Conservation (phyloP, 2,888 invertebrate genomes). For the Drymonia ruficornis region DNA sequence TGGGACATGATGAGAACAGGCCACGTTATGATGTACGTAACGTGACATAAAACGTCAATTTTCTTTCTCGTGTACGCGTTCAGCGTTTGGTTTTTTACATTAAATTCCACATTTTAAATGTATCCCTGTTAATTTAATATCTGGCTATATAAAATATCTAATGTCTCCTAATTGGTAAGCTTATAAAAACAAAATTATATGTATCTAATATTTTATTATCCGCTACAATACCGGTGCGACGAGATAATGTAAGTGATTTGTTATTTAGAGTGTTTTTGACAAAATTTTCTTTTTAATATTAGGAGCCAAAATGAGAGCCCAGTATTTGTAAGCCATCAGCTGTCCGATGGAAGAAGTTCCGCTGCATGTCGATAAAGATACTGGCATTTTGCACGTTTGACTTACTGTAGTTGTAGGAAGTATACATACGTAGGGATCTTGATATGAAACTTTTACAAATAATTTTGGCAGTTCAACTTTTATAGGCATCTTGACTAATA, state of each 20-base stretch:
- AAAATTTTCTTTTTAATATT: conserved; percentile 61
- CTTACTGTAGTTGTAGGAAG: conserved; percentile 58
- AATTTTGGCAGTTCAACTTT: not conserved
- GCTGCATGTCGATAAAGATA: conserved; percentile 73
- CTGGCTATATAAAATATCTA: conserved; percentile 10
- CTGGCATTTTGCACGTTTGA: conserved; percentile 66
- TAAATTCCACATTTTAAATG: not conserved
- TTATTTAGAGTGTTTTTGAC: conserved; percentile 67
- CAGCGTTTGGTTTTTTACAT: not conserved
- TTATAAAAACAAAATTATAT: conserved; percentile 30
- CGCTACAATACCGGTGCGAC: conserved; percentile 76
- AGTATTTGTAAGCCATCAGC: conserved; percentile 64
- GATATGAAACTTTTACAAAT: conserved; percentile 11
- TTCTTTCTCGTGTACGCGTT: not conserved
- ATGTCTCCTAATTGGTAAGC: conserved; percentile 24
- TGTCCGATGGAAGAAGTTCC: conserved; percentile 68
- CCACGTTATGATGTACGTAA: conserved; percentile 8
- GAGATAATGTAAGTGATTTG: conserved; percentile 82
- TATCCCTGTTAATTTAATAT: not conserved
- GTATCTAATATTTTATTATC: conserved; percentile 66
- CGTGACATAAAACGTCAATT: not conserved
- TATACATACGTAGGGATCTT: conserved; percentile 30
- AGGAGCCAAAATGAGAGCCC: conserved; percentile 59
- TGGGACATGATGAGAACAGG: conserved; percentile 22
- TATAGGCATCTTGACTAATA: not conserved